phyloP scores from a whole-genome alignment of 2,888 invertebrate species.

The Steromphala cineraria region DNA sequence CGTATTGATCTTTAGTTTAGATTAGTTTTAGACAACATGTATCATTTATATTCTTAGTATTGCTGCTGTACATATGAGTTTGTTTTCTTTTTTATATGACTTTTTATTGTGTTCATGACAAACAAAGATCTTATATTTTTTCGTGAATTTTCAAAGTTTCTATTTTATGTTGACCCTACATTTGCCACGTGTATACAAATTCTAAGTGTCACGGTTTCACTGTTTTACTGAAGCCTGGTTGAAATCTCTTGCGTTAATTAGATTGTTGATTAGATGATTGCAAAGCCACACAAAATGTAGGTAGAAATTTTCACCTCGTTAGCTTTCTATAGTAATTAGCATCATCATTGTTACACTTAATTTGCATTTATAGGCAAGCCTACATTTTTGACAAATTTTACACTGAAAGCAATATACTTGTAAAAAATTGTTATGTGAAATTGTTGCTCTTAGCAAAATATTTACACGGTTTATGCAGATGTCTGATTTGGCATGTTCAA shows the following conservation, averaged over 20 bases:
- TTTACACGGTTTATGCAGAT: constrained; percentile 14
- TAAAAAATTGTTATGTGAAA: constrained; percentile 18
- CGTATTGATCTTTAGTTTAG: constrained; percentile 1
- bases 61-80: not conserved
- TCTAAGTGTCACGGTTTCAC: not conserved
- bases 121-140: constrained; percentile 6
- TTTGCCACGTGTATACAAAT: not conserved
- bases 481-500: constrained; percentile 9
- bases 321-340: too few relatives aligned
- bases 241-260: not conserved
- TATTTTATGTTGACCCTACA: not conserved
- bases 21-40: constrained; percentile 8
- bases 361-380: not conserved
- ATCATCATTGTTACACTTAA: not conserved
- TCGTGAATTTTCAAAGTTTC: not conserved
- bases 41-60: not conserved
- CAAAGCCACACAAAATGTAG: not conserved
- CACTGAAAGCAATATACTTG: constrained; percentile 27
- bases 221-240: not conserved
- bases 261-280: not conserved
- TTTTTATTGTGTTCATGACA: constrained; percentile 20
- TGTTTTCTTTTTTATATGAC: constrained; percentile 1
- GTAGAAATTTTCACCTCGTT: too few relatives aligned
- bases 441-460: not conserved
- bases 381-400: constrained; percentile 22